phyloP scores from a whole-genome alignment of 2,888 invertebrate genomes.

The Euplexia lucipara region DNA sequence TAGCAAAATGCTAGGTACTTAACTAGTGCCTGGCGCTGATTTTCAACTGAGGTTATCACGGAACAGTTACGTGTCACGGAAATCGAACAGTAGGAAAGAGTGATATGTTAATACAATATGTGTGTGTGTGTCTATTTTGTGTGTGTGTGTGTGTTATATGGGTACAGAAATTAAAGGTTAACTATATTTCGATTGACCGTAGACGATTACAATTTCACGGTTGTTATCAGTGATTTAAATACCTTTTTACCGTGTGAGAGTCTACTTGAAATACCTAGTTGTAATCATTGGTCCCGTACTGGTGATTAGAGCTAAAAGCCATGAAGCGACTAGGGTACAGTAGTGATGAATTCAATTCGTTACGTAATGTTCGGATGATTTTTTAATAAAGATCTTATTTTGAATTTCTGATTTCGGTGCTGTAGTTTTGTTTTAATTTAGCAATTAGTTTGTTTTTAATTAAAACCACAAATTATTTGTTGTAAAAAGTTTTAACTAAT shows the following conservation, averaged over 20 bases:
- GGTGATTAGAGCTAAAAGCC: constrained; percentile 48
- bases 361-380: constrained; percentile 35
- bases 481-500: constrained; percentile 21
- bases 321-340: constrained; percentile 52
- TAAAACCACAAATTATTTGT: not conserved
- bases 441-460: constrained; percentile 13
- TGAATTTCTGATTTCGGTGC: not conserved
- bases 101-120: no score
- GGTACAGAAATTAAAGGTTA: constrained; percentile 55
- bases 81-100: no score
- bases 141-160: no score
- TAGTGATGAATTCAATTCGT: constrained; percentile 53
- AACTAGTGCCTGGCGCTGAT: no score
- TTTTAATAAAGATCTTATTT: constrained; percentile 3
- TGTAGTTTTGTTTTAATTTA: constrained; percentile 12
- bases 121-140: no score
- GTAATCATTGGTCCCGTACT: constrained; percentile 39
- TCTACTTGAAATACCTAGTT: constrained; percentile 34
- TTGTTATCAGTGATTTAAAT: constrained; percentile 51
- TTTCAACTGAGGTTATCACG: no score
- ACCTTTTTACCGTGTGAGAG: constrained; percentile 49
- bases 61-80: no score
- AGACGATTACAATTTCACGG: constrained; percentile 67
- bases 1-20: no score
- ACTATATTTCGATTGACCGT: constrained; percentile 68